Base-by-base conservation (phyloP, 2,888 invertebrate species). In the Antitype chi region DNA sequence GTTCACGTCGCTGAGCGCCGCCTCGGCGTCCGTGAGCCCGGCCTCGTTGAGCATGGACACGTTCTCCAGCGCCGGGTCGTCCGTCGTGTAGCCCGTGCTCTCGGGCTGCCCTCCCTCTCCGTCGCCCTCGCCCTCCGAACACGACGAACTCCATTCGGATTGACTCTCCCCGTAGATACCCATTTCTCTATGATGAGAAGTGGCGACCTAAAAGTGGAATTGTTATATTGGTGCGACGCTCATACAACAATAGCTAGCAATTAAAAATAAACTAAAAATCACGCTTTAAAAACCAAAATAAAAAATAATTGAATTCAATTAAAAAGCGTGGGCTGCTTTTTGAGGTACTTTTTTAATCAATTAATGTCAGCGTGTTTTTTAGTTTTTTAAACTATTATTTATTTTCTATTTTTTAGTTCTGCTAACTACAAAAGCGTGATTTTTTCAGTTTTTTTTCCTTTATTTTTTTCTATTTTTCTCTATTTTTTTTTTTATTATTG, bases 21-120 rank as follows among this genome's bases (percentile, higher is more conserved):
- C 98, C 97, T 99, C 98, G 17, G 98, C 98, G 95, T 98, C 98
- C 2, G 98, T 98, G 64, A 98, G 97, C 15, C 98, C 98, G 32
- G 98, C 98, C 94, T 98, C 98, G 94, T 98, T 98, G 28, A 98
- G 94, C 97, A 98, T 97, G 60, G 98, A 98, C 70, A 98, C 97
- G 94, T 98, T 98, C 94, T 98, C 98, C 20, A 98, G 96, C 25
- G 98, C 98, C 1, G 98, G 98, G 94, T 98, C 98, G 94, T 98
- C 98, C 0, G 98, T 98, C n/a, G 98, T 98, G 92, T 98, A 98
- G 47, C 98, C 98, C 1, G 98, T 98, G 84, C 98, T 98, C 91
- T 97, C 97, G 0, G 97, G 97, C 68, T 97, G 97, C 52, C 97
- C 97, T 2, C 95, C 93, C 59, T 95, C 94, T 17, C 95, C 94